Conservation (phyloP, 1,140 invertebrate species). For the Saccostrea glomerata region DNA sequence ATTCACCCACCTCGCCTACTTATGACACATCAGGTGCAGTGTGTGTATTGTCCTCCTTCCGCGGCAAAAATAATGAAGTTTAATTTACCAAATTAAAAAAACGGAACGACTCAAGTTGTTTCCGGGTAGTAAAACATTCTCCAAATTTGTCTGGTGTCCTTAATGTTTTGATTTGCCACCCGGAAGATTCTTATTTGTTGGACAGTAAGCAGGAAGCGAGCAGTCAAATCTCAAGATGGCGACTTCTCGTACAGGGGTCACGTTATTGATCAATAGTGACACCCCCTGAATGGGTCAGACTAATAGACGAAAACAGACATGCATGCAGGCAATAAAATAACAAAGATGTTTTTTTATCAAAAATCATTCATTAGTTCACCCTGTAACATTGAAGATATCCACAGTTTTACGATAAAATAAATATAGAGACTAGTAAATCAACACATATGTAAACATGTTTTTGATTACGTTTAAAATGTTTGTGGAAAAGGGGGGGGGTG, state of each 20-base stretch:
- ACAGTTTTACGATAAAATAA: too few species aligned
- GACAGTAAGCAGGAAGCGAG: constrained; percentile 27
- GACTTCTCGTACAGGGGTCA: constrained; percentile 17
- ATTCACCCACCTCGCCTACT: constrained; percentile 26
- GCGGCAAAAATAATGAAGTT: not conserved
- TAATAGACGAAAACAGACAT: not conserved
- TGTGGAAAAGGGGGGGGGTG: too few species aligned
- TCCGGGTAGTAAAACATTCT: not conserved
- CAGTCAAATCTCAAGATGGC: constrained; percentile 12
- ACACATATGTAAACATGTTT: too few species aligned
- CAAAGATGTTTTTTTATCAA: too few species aligned
- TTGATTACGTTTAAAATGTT: too few species aligned
- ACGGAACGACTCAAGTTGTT: not conserved
- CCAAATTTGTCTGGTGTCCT: not conserved
- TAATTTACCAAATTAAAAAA: not conserved
- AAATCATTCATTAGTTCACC: too few species aligned
- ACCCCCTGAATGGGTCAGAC: not conserved
- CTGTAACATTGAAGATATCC: too few species aligned
- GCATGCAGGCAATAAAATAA: too few species aligned
- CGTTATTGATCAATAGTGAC: constrained; percentile 25
- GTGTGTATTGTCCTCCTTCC: not conserved
- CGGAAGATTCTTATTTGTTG: constrained; percentile 11
- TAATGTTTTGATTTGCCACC: not conserved
- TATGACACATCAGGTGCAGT: constrained; percentile 4
- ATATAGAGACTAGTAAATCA: too few species aligned